Conservation (phyloP, 2,113 vertebrate species). For the Pardalotus punctatus region DNA sequence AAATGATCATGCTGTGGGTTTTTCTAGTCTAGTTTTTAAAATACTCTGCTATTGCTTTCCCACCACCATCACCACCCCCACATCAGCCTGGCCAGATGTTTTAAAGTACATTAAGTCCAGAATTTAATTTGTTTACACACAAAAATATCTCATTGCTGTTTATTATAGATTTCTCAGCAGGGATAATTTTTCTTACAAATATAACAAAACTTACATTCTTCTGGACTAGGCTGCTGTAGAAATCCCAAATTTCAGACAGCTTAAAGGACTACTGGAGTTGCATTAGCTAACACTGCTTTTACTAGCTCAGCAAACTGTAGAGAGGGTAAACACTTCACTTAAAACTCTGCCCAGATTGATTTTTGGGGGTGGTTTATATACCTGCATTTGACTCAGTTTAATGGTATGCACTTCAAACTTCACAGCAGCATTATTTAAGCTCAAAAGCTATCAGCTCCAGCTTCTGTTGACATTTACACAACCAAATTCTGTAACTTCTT, state of each 20-base stretch:
- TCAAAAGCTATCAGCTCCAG: background rate
- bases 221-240: background rate
- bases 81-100: constrained; percentile 47
- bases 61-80: constrained; percentile 8
- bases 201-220: background rate
- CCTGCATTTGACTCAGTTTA: background rate
- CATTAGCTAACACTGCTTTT: background rate
- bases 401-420: background rate
- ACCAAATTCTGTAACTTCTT: background rate
- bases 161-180: constrained; percentile 42
- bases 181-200: background rate
- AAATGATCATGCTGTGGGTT: background rate
- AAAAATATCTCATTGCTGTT: constrained; percentile 45
- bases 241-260: background rate
- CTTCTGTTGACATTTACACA: background rate
- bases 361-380: background rate
- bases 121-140: constrained; percentile 54
- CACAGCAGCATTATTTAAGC: background rate
- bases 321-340: background rate
- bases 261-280: background rate
- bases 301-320: background rate
- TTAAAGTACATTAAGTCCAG: constrained; percentile 41
- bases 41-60: constrained; percentile 30
- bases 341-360: background rate
- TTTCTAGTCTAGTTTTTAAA: constrained; percentile 18